A percentile compares a stretch with the other conserved stretches of the same genome.
Conservation (phyloP, 1,140 invertebrate species). For the Ptiloglossa arizonensis region DNA sequence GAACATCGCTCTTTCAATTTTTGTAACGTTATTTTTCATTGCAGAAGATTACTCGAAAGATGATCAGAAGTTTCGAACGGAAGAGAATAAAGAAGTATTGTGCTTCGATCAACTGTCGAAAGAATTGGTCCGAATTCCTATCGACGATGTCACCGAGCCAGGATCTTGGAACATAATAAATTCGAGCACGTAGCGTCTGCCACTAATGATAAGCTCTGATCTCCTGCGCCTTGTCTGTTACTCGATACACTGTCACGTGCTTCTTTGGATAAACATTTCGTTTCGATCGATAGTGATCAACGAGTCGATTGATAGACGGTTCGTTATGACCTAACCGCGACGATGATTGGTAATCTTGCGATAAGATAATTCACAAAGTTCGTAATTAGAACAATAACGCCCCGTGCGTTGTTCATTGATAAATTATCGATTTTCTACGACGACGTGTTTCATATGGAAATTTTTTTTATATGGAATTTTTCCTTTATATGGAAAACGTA, state of each 20-base stretch:
- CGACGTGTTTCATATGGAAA: too few relatives aligned
- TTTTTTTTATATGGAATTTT: too few relatives aligned
- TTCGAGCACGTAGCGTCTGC: conserved; percentile 13
- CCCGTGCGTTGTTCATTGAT: too few relatives aligned
- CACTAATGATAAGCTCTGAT: conserved; percentile 38
- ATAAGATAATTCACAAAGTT: not conserved
- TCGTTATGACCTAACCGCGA: not conserved
- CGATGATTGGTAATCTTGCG: not conserved
- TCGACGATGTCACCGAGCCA: not conserved
- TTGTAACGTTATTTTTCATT: too few relatives aligned
- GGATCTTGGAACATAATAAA: conserved; percentile 44
- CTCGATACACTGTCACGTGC: conserved; percentile 56
- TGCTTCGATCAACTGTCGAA: not conserved
- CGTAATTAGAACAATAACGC: not conserved
- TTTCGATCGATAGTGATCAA: conserved; percentile 39
- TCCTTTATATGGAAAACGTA: too few relatives aligned
- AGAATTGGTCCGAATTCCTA: not conserved
- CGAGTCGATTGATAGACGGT: conserved; percentile 19
- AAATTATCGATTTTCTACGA: too few relatives aligned
- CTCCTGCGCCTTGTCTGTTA: conserved; percentile 35
- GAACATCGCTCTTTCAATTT: too few relatives aligned
- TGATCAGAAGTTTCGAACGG: not conserved
- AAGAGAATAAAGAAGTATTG: not conserved
- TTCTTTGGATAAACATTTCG: conserved; percentile 9
- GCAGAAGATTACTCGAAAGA: too few relatives aligned